Conservation (phyloP, 2,797 vertebrate genomes). For the Micrastur ruficollis region DNA sequence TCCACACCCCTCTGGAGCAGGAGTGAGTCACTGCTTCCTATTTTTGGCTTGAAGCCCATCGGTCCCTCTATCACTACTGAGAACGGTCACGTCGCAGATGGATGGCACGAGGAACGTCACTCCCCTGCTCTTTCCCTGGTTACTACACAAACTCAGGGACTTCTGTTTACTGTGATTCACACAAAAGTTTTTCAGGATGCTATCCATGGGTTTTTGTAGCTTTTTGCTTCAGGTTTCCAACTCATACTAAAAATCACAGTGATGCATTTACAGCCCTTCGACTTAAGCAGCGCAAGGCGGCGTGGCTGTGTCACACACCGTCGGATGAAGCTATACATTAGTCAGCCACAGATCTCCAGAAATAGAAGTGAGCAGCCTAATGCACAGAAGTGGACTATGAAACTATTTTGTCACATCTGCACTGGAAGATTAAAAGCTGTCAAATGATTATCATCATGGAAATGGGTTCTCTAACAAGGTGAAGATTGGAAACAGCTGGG, state of each 20-base stretch:
- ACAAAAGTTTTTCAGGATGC: not conserved
- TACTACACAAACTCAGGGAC: not conserved
- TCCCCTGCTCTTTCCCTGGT: not conserved
- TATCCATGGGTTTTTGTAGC: fast-evolving
- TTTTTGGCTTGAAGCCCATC: not conserved
- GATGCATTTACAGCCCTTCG: not conserved
- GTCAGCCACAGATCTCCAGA: not conserved
- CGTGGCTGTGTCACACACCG: not conserved
- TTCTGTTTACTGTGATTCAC: not conserved
- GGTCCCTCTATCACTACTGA: not conserved
- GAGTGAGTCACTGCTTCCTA: not conserved
- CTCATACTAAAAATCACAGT: not conserved
- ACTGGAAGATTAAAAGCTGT: slow-evolving; percentile 33
- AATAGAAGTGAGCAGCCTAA: not conserved
- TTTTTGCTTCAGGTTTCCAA: not conserved
- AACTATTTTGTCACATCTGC: slow-evolving; percentile 34
- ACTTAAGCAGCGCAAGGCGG: not conserved
- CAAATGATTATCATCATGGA: slow-evolving; percentile 16
- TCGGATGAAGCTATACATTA: not conserved
- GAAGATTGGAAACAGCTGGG: not conserved
- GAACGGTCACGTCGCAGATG: not conserved
- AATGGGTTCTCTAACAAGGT: not conserved
- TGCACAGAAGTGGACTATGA: not conserved
- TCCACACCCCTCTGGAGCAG: not conserved
- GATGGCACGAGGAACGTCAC: fast-evolving